Conservation (phyloP, 2,797 vertebrate genomes). For the Prionace glauca region DNA sequence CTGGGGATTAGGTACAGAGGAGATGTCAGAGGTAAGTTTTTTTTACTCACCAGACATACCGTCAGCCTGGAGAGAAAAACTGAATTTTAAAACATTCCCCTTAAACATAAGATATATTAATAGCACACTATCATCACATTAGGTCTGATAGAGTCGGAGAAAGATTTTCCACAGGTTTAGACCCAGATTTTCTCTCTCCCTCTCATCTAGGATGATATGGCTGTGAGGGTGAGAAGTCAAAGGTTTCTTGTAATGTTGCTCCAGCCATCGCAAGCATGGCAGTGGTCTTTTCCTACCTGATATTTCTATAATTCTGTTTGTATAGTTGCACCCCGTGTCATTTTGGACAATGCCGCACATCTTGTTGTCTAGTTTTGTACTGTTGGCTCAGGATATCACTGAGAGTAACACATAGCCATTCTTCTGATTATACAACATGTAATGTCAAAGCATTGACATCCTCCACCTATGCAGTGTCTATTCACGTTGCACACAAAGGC, state of each 20-base stretch:
- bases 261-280: background rate
- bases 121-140: too few relatives aligned
- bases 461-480: background rate
- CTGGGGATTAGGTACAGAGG: too few relatives aligned
- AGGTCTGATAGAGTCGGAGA: background rate
- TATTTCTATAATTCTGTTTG: background rate
- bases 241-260: background rate
- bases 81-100: too few relatives aligned
- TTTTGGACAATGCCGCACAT: background rate
- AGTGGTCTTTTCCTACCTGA: background rate
- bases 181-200: background rate
- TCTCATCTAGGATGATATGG: background rate
- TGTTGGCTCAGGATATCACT: background rate
- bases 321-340: background rate
- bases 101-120: too few relatives aligned
- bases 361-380: background rate
- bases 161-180: background rate
- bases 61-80: too few relatives aligned
- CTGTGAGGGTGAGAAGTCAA: background rate
- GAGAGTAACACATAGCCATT: background rate
- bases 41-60: too few relatives aligned
- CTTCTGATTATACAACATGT: background rate
- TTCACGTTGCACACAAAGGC: background rate
- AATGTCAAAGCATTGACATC: background rate
- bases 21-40: too few relatives aligned